Evolutionary conservation across 2,888 invertebrate species (phyloP), one percentile per base, ranked within the genome.

Genomic region (Cataglyphis rosenhaueri): DNA sequence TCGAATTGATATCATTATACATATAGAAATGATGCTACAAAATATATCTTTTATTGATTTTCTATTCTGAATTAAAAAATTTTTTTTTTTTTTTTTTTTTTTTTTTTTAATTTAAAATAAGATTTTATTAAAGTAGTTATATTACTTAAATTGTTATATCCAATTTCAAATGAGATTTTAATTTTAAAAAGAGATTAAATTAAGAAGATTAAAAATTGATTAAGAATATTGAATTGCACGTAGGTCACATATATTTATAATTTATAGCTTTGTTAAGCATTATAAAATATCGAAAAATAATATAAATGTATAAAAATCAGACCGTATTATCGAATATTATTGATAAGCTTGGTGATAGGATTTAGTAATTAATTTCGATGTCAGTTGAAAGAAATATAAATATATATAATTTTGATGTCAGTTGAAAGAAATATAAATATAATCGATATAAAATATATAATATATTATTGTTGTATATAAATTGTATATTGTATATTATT

Each of bases 181-280:
- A 18, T 64, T 74, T 18, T 6, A 62, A 48, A 48, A 48, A 74
- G 1, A 15, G 1, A 18, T 32, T 74, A 18, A 29, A 38, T 29
- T 21, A 35, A 3, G 3, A 29, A 35, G 15, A 75, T 55, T 41
- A 55, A 64, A 66, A 76, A 61, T 32, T 62, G 21, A 61, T 74
- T 57, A 25, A 38, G 57, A 71, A n/a, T 71, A 55, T 29, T 5
- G 21, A 21, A 38, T 35, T 38, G 2, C n/a, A 18, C 4, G 32
- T 3, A 48, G 15, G 21, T 29, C 5, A 55, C 48, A n/a, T 71
- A 9, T 1, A 10, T 57, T 71, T 57, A 35, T 52, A 52, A 15
- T 35, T 21, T 55, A 5, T 5, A 35, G 48, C 1, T 70, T 48
- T 52, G 6, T 21, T 21, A 1, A 71, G 3, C 32, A 44, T 52